phyloP scores from a whole-genome alignment of 2,888 invertebrate genomes.

The Luperina testacea region DNA sequence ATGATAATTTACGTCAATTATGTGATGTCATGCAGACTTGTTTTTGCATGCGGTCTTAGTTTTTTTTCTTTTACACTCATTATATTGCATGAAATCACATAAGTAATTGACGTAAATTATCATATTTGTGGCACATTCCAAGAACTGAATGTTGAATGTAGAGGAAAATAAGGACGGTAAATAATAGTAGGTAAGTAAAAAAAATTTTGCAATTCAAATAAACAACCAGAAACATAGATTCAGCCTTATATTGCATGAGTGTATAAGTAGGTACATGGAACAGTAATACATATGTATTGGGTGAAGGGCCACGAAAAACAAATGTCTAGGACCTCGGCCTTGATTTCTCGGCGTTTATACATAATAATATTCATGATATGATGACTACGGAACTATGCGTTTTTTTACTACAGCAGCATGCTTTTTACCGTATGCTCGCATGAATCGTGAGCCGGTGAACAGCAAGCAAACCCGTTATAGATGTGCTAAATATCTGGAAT shows the following conservation, averaged over 20 bases:
- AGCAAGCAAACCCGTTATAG: constrained; percentile 16
- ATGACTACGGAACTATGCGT: constrained; percentile 1
- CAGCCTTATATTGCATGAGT: too few relatives aligned
- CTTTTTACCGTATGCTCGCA: constrained; percentile 4
- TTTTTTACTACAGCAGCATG: background rate
- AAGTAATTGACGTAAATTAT: too few relatives aligned
- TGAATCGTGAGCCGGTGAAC: constrained; percentile 6
- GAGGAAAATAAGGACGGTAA: too few relatives aligned
- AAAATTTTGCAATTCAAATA: too few relatives aligned
- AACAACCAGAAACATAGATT: too few relatives aligned
- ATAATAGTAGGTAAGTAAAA: too few relatives aligned
- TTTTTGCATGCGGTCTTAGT: background rate
- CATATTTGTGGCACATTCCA: too few relatives aligned
- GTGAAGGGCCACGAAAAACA: background rate
- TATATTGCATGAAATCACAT: background rate
- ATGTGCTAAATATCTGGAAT: background rate
- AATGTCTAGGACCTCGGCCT: background rate
- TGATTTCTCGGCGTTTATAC: constrained; percentile 11
- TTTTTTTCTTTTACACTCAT: background rate
- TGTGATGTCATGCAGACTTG: constrained; percentile 15
- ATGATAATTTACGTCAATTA: background rate
- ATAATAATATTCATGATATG: constrained; percentile 2
- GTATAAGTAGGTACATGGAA: background rate
- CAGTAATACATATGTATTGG: background rate
- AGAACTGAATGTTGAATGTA: too few relatives aligned